These are phyloP conservation scores for Drosophila yakuba DNA, from an alignment of 1,140 invertebrate genomes.

Conservation along the genomic window DNA sequence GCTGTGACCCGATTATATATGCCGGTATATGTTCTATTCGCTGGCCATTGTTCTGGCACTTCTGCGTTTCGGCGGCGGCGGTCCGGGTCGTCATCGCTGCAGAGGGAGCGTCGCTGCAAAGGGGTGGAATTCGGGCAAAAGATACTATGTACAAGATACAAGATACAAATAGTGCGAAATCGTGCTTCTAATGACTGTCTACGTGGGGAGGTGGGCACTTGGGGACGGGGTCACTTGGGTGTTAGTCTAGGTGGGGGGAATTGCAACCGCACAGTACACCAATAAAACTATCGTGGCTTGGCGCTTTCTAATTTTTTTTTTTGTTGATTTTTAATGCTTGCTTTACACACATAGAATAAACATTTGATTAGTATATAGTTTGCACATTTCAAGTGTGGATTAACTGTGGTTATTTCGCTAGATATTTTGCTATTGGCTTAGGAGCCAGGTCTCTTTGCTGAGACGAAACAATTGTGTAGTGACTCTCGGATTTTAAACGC, in stretches of 20 bases:
- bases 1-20: conserved; percentile 78
- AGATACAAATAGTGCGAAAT: conserved; percentile 1
- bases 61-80: not conserved
- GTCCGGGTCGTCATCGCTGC: conserved; percentile 12
- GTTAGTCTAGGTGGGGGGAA: conserved; percentile 8
- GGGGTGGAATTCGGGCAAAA: conserved; percentile 24
- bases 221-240: not conserved
- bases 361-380: conserved; percentile 50
- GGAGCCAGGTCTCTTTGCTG: conserved; percentile 12
- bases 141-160: not conserved
- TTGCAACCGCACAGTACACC: conserved; percentile 8
- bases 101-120: conserved; percentile 17
- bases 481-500: not conserved
- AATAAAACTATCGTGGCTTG: conserved; percentile 54
- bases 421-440: conserved; percentile 27
- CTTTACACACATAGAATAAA: conserved; percentile 64
- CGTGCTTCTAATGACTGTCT: conserved; percentile 34
- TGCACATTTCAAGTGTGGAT: conserved; percentile 32
- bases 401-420: conserved; percentile 30
- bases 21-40: conserved; percentile 34
- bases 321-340: conserved; percentile 62
- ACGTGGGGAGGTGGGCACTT: not conserved
- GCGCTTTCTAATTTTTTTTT: conserved; percentile 41
- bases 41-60: conserved; percentile 27
- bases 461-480: conserved; percentile 34